Evolutionary conservation across 2,113 vertebrate genomes (phyloP).

Genomic region (Peromyscus maniculatus): DNA sequence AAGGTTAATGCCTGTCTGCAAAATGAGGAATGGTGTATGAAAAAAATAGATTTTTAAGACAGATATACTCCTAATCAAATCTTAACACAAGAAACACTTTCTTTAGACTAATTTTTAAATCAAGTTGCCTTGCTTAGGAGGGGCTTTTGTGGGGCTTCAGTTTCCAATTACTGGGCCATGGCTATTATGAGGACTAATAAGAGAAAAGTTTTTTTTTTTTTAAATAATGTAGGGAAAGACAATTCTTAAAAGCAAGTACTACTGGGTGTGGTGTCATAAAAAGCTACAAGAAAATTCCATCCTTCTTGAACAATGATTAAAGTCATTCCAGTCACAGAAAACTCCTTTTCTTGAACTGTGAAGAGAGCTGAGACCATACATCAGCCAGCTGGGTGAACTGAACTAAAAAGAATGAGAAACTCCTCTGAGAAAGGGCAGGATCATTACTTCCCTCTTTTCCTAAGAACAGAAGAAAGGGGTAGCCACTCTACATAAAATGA

Average conservation of each 20-base stretch:
- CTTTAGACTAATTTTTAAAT: background rate
- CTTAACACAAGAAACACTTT: background rate
- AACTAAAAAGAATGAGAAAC: background rate
- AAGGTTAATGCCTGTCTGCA: background rate
- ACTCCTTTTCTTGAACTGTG: background rate
- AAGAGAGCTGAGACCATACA: background rate
- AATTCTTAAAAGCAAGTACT: background rate
- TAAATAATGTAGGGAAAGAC: background rate
- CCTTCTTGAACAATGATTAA: background rate
- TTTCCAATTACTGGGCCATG: background rate
- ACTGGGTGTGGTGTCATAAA: too few species aligned
- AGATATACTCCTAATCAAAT: background rate
- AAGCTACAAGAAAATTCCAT: background rate
- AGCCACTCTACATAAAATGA: background rate
- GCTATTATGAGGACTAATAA: background rate
- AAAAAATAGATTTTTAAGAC: background rate
- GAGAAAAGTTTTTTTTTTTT: too few species aligned
- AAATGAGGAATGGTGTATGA: background rate
- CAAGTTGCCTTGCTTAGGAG: background rate
- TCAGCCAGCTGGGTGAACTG: background rate
- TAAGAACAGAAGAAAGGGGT: background rate
- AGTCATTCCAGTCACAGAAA: background rate
- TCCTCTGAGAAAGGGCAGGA: background rate
- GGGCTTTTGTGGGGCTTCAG: background rate
- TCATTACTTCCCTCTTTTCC: too few species aligned